A percentile compares a stretch with the other conserved stretches of the same genome.
These are phyloP conservation scores for Phortica okadai DNA, from an alignment of 2,888 invertebrate species.

Conservation along the genomic window DNA sequence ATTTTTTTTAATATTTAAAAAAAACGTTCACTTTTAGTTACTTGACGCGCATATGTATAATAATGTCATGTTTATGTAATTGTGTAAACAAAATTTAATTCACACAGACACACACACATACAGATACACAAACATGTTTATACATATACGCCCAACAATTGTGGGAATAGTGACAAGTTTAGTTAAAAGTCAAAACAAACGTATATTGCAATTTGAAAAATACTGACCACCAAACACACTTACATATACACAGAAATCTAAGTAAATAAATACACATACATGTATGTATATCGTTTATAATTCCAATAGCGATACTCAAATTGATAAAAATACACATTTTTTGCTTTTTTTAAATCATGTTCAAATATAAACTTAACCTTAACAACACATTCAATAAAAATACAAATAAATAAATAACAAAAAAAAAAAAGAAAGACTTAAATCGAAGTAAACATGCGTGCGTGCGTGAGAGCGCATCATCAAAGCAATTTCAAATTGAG, in stretches of 20 bases:
- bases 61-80: not conserved
- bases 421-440: not conserved
- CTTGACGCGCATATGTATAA: not conserved
- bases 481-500: not conserved
- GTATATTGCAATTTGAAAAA: not conserved
- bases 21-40: not conserved
- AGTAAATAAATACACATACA: not conserved
- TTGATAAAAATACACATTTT: not conserved
- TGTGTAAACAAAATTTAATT: not conserved
- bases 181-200: not conserved
- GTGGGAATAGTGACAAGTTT: too few relatives aligned
- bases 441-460: not conserved
- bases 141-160: not conserved
- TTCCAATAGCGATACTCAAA: conserved; percentile 14
- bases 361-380: not conserved
- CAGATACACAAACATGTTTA: not conserved
- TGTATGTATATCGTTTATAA: conserved; percentile 1
- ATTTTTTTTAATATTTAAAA: not conserved
- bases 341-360: not conserved
- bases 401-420: not conserved
- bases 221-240: not conserved
- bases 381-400: not conserved
- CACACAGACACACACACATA: not conserved
- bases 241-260: not conserved
- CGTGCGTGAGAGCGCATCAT: not conserved